Percentiles rank a stretch among this genome's conserved stretches.
These are phyloP conservation scores for Tetragonula clypearis DNA, from an alignment of 1,140 invertebrate genomes.

Conservation along the genomic window DNA sequence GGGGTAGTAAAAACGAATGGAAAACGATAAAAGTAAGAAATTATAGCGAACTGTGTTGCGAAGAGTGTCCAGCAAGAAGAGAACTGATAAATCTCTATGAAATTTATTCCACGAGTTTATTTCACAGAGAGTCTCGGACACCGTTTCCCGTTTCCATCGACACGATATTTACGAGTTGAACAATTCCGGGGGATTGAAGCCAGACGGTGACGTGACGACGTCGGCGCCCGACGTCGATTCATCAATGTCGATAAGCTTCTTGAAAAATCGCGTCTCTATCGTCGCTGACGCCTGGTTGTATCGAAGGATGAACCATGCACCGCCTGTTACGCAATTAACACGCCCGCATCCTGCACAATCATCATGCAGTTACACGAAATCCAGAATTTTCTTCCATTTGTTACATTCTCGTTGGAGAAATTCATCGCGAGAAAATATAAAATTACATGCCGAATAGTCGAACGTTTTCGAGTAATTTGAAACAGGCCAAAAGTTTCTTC, in stretches of 20 bases:
- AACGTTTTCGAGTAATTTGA: too few relatives aligned
- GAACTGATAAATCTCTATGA: background rate
- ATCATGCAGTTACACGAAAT: background rate
- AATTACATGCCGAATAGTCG: too few relatives aligned
- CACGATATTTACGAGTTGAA: conserved; percentile 20
- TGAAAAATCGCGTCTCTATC: conserved; percentile 58
- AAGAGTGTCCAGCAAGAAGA: too few relatives aligned
- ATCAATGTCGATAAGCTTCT: conserved; percentile 62
- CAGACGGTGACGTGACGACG: conserved; percentile 43
- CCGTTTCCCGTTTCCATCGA: background rate
- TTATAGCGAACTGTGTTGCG: background rate
- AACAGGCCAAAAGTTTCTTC: too few relatives aligned
- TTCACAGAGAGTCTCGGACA: background rate
- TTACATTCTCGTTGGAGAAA: background rate
- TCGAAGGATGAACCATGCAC: conserved; percentile 47
- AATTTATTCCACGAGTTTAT: background rate
- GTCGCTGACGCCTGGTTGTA: conserved; percentile 18
- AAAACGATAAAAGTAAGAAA: background rate
- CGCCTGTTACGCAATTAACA: conserved; percentile 57
- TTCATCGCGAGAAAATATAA: too few relatives aligned
- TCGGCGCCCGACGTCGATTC: conserved; percentile 55
- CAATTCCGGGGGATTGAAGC: conserved; percentile 20
- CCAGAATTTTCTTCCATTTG: background rate
- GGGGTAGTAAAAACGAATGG: too few relatives aligned
- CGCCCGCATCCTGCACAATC: conserved; percentile 56